phyloP scores from a whole-genome alignment of 2,797 vertebrate species.

The Tapirus indicus region DNA sequence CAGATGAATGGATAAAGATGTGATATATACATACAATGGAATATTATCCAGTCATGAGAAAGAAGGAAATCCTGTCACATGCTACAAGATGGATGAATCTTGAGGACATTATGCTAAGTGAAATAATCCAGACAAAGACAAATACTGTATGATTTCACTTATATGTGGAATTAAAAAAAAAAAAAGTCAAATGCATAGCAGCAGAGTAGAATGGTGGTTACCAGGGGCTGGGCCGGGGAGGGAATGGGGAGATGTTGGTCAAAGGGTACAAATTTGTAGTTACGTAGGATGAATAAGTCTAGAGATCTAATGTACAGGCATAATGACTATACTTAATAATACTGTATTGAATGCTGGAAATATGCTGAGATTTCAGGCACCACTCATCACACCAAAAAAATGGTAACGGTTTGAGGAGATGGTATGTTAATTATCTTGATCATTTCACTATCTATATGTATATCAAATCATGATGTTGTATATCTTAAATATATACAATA shows the following conservation, averaged over 20 bases:
- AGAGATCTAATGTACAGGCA: not conserved
- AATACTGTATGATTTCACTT: not conserved
- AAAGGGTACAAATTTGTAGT: not conserved
- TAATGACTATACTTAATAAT: not conserved
- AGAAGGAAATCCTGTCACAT: not conserved
- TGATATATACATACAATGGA: not conserved
- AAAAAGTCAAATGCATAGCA: not conserved
- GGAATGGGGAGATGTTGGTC: not conserved
- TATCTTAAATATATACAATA: not conserved
- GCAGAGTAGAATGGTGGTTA: not conserved
- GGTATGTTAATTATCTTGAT: not conserved
- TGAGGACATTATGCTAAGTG: not conserved
- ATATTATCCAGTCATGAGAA: not conserved
- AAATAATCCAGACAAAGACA: not conserved
- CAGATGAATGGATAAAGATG: not conserved
- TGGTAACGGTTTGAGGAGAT: not conserved
- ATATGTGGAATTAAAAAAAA: not conserved
- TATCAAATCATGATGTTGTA: not conserved
- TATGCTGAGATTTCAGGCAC: not conserved
- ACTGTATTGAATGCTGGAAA: not conserved
- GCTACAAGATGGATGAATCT: not conserved
- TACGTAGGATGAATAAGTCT: not conserved
- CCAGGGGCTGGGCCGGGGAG: not conserved
- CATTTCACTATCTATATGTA: not conserved
- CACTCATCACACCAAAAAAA: not conserved